Evolutionary conservation across 2,797 vertebrate genomes (phyloP), one percentile per base, ranked within the genome.

Genomic region (Xiphorhynchus erythropygius): DNA sequence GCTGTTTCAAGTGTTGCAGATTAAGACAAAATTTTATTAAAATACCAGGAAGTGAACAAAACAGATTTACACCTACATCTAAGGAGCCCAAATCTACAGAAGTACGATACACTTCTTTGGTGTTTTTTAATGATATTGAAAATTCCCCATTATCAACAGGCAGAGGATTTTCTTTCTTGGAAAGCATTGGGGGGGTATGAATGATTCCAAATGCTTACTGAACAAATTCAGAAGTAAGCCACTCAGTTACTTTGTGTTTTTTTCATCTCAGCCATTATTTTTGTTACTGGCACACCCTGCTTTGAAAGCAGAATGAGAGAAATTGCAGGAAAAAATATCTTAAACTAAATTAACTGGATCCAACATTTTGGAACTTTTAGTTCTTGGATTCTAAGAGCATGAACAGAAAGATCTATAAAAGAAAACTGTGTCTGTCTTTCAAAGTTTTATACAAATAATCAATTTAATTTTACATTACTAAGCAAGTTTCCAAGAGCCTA

Each of bases 121-220:
- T 32, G 60, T 32, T 56, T 65, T n/a, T 19, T 0, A 47, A 32
- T 1, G 1, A 79, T 30, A 82, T 4, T 49, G 44, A 82, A 87
- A 76, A 62, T 11, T 50, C 13, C 32, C 24, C 2, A 1, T 46
- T 65, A 53, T 46, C 24, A 63, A 63, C 5, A 69, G 23, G 13
- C 12, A 84, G 16, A 71, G 3, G 13, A 62, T 56, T 84, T 75
- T 46, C 16, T 32, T 89, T 62, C 35, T 53, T 56, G 18, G 28
- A 52, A 85, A 70, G 15, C 0, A 0, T 21, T 52, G 17, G 11
- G 18, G 11, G 13, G 39, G 4, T 1, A 5, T 18, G 65, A 55
- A 60, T 52, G 44, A 73, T 52, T 84, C 35, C n/a, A 60, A 89
- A 68, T 18, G 64, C 7, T 74, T 46, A 57, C 18, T 28, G n/a